Conservation (phyloP, 1,140 invertebrate genomes). For the Tetraneura akinire region DNA sequence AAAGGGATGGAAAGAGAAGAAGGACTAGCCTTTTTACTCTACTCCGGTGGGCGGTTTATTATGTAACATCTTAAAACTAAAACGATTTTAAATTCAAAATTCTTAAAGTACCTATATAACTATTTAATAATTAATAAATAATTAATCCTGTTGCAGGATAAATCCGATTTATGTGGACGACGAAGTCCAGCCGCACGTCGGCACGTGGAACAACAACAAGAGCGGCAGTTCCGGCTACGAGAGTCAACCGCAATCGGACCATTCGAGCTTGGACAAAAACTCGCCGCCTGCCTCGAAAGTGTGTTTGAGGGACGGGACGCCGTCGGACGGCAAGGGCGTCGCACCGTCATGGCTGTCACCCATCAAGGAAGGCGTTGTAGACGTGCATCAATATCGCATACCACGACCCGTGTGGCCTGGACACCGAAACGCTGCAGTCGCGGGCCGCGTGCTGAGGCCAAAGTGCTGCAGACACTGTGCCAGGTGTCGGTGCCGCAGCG, state of each 20-base stretch:
- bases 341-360: constrained; percentile 42
- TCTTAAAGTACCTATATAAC: too few species aligned
- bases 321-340: constrained; percentile 13
- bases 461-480: not conserved
- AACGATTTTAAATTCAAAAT: too few species aligned
- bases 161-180: constrained; percentile 54
- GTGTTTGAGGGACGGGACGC: not conserved
- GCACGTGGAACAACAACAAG: constrained; percentile 38
- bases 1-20: too few species aligned
- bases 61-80: too few species aligned
- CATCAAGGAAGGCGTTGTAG: constrained; percentile 53
- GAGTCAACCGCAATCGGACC: constrained; percentile 50
- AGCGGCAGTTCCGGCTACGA: constrained; percentile 54
- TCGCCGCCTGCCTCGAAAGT: constrained; percentile 28
- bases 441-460: not conserved
- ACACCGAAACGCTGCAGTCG: not conserved
- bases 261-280: constrained; percentile 37
- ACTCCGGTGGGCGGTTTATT: too few species aligned
- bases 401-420: constrained; percentile 54
- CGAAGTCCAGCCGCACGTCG: not conserved
- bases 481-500: constrained; percentile 11
- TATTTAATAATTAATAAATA: too few species aligned
- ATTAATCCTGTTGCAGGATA: constrained; percentile 53
- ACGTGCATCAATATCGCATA: constrained; percentile 50
- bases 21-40: too few species aligned